phyloP scores from a whole-genome alignment of 2,113 vertebrate genomes.

The Alligator mississippiensis region DNA sequence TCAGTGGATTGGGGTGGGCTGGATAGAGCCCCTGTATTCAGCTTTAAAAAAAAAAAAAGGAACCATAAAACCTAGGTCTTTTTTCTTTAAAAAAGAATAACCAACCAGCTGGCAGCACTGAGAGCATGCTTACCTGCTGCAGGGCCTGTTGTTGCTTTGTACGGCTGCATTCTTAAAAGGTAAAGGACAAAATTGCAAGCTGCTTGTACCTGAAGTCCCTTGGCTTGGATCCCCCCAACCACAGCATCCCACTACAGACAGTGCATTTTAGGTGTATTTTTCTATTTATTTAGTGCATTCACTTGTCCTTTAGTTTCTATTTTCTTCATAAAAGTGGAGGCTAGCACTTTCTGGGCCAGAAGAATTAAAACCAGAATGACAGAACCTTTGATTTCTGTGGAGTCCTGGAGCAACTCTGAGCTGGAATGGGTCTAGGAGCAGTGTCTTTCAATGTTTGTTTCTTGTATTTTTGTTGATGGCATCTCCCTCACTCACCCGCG shows the following conservation, averaged over 20 bases:
- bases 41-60: neutral
- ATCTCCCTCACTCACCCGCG: conserved; percentile 37
- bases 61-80: neutral
- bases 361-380: conserved; percentile 33
- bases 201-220: neutral
- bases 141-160: neutral
- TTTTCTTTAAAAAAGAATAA: neutral
- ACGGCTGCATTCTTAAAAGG: neutral
- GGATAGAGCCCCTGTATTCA: neutral
- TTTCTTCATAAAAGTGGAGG: neutral
- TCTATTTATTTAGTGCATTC: neutral
- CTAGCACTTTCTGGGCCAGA: neutral
- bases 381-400: neutral
- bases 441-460: conserved; percentile 76
- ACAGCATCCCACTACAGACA: neutral
- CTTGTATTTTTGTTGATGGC: conserved; percentile 75
- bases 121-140: neutral
- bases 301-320: neutral
- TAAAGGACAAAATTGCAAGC: neutral
- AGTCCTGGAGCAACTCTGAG: conserved; percentile 73
- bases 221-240: neutral
- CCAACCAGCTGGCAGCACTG: neutral
- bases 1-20: neutral
- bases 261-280: neutral
- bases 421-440: conserved; percentile 86